Conservation (phyloP, 2,888 invertebrate genomes). For the Caenorhabditis uteleia region DNA sequence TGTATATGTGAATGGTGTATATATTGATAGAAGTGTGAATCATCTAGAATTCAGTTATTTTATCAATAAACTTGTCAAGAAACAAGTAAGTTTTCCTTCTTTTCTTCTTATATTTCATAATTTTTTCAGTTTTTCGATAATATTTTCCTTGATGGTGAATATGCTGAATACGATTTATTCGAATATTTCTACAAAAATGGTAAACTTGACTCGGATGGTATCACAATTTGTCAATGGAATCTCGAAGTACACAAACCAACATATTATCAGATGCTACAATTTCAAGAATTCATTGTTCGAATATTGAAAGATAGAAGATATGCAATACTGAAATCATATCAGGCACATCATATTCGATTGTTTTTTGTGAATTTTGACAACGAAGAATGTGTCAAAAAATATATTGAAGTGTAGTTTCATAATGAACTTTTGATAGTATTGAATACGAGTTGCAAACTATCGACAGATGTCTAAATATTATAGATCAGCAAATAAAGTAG, state of each 20-base stretch:
- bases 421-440: too few relatives aligned
- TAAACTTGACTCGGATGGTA: slow-evolving; percentile 20
- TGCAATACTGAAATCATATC: slow-evolving; percentile 23
- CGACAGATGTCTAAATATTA: too few relatives aligned
- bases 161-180: slow-evolving; percentile 39
- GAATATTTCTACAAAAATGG: slow-evolving; percentile 32
- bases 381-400: slow-evolving; percentile 23
- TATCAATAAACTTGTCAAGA: too few relatives aligned
- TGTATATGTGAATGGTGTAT: too few relatives aligned
- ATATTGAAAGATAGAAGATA: slow-evolving; percentile 18
- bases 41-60: too few relatives aligned
- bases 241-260: slow-evolving; percentile 35
- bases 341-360: slow-evolving; percentile 25
- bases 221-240: slow-evolving; percentile 40
- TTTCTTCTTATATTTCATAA: too few relatives aligned
- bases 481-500: too few relatives aligned
- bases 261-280: slow-evolving; percentile 7
- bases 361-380: slow-evolving; percentile 37
- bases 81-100: too few relatives aligned
- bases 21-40: too few relatives aligned
- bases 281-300: slow-evolving; percentile 15
- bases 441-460: too few relatives aligned
- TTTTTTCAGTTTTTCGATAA: slow-evolving; percentile 34
- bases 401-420: too few relatives aligned
- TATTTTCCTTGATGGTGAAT: slow-evolving; percentile 38